Conservation (phyloP, 1,140 invertebrate species). For the Hyphantria cunea region DNA sequence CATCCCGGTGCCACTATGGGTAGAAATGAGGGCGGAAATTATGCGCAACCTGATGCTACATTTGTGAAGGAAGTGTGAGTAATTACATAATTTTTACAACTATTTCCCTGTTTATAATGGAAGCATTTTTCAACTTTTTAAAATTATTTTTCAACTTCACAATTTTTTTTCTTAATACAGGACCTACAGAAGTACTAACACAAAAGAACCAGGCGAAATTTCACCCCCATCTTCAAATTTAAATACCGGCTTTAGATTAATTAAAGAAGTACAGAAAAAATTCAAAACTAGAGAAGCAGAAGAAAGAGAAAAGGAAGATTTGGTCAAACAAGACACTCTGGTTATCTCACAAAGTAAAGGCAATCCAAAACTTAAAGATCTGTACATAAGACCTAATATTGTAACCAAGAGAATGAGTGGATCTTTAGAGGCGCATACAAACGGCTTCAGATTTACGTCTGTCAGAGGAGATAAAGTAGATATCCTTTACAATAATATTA, state of each 20-base stretch:
- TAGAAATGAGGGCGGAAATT: constrained; percentile 93
- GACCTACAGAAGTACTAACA: constrained; percentile 98
- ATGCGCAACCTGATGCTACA: constrained; percentile 96
- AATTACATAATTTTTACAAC: background rate
- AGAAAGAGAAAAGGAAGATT: constrained; percentile 98
- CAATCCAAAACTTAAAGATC: constrained; percentile 98
- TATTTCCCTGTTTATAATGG: no score
- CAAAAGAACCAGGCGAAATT: constrained; percentile 98
- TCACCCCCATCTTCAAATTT: constrained; percentile 97
- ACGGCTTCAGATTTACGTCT: constrained; percentile 99
- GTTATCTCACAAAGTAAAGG: constrained; percentile 97
- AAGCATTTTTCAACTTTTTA: no score
- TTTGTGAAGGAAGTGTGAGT: constrained; percentile 99
- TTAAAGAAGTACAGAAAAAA: constrained; percentile 99
- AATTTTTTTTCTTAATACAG: constrained; percentile 73
- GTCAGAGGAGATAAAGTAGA: constrained; percentile 99
- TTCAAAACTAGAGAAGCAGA: constrained; percentile 99
- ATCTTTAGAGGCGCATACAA: constrained; percentile 96
- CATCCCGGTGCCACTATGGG: constrained; percentile 98
- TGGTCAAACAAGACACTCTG: constrained; percentile 99
- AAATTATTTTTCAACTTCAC: no score
- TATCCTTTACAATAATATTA: constrained; percentile 99
- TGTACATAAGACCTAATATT: constrained; percentile 99
- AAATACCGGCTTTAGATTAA: constrained; percentile 97
- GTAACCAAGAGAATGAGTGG: constrained; percentile 98